phyloP scores from a whole-genome alignment of 2,797 vertebrate species.

The Enteromius treurensis region DNA sequence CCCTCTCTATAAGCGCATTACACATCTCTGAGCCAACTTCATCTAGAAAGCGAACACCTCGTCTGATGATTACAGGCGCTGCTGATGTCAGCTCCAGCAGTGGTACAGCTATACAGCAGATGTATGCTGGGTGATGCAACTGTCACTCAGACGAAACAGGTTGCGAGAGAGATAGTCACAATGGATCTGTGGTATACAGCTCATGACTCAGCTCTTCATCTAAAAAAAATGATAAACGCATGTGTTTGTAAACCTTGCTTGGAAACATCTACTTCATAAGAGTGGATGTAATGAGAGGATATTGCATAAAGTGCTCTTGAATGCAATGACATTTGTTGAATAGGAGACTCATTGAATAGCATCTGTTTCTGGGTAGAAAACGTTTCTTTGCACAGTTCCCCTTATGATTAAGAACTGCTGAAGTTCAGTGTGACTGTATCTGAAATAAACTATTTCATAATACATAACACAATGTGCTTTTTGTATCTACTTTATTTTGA shows the following conservation, averaged over 20 bases:
- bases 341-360: background rate
- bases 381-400: background rate
- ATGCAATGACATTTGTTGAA: background rate
- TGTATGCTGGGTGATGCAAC: constrained; percentile 34
- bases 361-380: constrained; percentile 1
- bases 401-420: background rate
- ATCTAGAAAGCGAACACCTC: constrained; percentile 45
- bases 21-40: constrained; percentile 40
- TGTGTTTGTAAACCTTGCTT: constrained; percentile 42
- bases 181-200: constrained; percentile 10
- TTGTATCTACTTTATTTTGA: constrained; percentile 4
- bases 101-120: constrained; percentile 11
- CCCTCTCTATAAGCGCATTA: constrained; percentile 47
- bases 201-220: constrained; percentile 41
- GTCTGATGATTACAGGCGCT: constrained; percentile 30
- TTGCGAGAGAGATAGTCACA: background rate
- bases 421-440: background rate
- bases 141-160: constrained; percentile 21
- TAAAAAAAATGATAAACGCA: constrained; percentile 17
- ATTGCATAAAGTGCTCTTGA: constrained; percentile 4
- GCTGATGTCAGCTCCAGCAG: constrained; percentile 44
- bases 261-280: constrained; percentile 23
- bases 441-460: background rate
- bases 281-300: constrained; percentile 30
- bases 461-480: background rate